Conservation (phyloP, 2,113 vertebrate species). For the Excalfactoria chinensis region DNA sequence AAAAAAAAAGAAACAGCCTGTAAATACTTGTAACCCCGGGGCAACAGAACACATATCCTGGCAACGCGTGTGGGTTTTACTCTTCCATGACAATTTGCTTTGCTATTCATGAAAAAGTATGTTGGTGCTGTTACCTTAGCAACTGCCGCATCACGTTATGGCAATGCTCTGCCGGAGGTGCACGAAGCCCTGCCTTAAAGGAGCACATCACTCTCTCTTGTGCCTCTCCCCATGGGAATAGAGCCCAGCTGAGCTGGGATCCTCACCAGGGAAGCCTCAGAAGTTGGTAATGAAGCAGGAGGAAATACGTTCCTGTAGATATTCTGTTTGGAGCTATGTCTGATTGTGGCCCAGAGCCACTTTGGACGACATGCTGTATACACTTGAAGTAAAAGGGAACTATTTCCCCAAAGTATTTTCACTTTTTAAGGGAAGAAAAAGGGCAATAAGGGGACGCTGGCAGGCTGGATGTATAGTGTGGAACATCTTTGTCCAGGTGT, state of each 20-base stretch:
- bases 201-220: not conserved
- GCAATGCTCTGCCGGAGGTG: slow-evolving; percentile 3
- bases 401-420: not conserved
- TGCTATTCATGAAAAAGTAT: not conserved
- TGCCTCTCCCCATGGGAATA: not conserved
- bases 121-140: slow-evolving; percentile 61
- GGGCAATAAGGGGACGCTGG: rapidly evolving
- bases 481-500: not conserved
- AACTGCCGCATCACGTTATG: slow-evolving; percentile 32
- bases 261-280: not conserved
- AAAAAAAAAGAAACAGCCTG: not conserved
- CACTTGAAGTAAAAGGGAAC: not conserved
- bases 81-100: slow-evolving; percentile 26
- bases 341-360: not conserved
- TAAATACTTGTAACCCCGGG: not conserved
- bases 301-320: not conserved
- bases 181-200: slow-evolving; percentile 1
- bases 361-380: not conserved
- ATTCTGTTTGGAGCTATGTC: not conserved
- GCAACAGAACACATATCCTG: not conserved
- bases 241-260: not conserved
- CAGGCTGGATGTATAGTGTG: not conserved
- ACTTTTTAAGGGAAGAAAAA: not conserved
- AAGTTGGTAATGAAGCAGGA: not conserved
- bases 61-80: not conserved